These are phyloP conservation scores for Dolomedes plantarius DNA, from an alignment of 2,888 invertebrate species.

Conservation along the genomic window DNA sequence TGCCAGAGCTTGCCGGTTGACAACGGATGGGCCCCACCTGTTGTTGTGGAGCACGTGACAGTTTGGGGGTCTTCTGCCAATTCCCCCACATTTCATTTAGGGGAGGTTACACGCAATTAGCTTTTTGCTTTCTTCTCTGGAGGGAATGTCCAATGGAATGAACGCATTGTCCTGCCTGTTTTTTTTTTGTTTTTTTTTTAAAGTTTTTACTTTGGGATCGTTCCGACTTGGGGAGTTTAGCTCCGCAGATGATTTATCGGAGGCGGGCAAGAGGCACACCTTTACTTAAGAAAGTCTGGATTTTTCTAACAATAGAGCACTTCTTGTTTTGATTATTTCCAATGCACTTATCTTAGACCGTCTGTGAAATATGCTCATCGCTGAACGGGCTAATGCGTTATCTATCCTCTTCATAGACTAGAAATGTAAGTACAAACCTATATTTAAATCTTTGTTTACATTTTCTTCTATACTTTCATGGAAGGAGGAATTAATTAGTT, in stretches of 20 bases:
- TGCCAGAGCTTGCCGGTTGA: slow-evolving; percentile 52
- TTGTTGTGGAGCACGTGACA: slow-evolving; percentile 50
- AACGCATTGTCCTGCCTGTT: slow-evolving; percentile 17
- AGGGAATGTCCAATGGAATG: slow-evolving; percentile 41
- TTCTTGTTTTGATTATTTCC: background rate
- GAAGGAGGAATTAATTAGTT: no score
- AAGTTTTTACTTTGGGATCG: background rate
- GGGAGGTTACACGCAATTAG: slow-evolving; percentile 51
- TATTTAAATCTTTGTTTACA: no score
- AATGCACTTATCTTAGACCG: background rate
- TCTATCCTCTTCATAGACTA: no score
- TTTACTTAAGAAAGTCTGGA: background rate
- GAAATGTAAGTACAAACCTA: background rate
- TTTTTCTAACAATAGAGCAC: background rate
- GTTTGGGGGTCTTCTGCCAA: background rate
- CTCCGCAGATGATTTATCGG: background rate
- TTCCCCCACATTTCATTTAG: background rate
- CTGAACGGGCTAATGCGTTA: background rate
- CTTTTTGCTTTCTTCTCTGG: slow-evolving; percentile 19
- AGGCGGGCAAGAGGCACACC: slow-evolving; percentile 4
- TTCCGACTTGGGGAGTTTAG: background rate
- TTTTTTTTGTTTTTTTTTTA: no score
- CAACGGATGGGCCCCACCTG: slow-evolving; percentile 59
- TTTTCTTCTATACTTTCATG: no score
- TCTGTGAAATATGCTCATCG: background rate